These are phyloP conservation scores for Chorisops tibialis DNA, from an alignment of 2,888 invertebrate species.

Conservation along the genomic window DNA sequence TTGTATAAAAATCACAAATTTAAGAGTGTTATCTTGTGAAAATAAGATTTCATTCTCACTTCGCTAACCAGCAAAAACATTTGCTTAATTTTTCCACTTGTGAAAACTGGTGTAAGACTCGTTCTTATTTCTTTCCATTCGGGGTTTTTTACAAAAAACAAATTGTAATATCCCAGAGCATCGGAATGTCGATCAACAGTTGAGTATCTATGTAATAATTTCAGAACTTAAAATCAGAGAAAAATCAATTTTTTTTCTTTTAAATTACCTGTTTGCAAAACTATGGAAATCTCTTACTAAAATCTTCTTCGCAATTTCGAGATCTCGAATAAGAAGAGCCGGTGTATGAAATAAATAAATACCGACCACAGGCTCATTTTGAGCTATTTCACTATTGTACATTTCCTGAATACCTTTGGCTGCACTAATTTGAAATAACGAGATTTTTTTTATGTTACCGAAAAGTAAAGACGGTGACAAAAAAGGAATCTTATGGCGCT, in stretches of 20 bases:
- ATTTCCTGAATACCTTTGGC: conserved; percentile 46
- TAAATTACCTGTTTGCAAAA: conserved; percentile 45
- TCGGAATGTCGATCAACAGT: conserved; percentile 45
- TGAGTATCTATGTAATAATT: conserved; percentile 36
- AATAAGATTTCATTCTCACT: conserved; percentile 34
- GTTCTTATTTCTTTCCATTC: conserved; percentile 51
- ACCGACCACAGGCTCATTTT: conserved; percentile 46
- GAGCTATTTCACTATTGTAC: conserved; percentile 43
- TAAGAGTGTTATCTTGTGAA: not conserved
- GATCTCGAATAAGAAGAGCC: conserved; percentile 50
- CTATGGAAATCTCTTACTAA: conserved; percentile 53
- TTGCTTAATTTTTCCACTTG: conserved; percentile 49
- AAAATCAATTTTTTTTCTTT: not conserved
- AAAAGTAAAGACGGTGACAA: conserved; percentile 48
- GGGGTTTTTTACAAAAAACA: conserved; percentile 52
- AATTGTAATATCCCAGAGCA: conserved; percentile 47
- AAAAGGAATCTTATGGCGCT: conserved; percentile 46
- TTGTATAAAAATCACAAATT: not conserved
- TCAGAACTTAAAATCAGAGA: not conserved
- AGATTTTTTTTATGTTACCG: conserved; percentile 49
- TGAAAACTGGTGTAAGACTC: conserved; percentile 54
- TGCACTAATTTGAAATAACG: conserved; percentile 42
- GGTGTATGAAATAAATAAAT: conserved; percentile 53
- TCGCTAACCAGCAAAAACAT: conserved; percentile 48
- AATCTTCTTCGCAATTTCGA: conserved; percentile 52